These are phyloP conservation scores for Liasis olivaceus DNA, from an alignment of 2,797 vertebrate species.

Conservation along the genomic window DNA sequence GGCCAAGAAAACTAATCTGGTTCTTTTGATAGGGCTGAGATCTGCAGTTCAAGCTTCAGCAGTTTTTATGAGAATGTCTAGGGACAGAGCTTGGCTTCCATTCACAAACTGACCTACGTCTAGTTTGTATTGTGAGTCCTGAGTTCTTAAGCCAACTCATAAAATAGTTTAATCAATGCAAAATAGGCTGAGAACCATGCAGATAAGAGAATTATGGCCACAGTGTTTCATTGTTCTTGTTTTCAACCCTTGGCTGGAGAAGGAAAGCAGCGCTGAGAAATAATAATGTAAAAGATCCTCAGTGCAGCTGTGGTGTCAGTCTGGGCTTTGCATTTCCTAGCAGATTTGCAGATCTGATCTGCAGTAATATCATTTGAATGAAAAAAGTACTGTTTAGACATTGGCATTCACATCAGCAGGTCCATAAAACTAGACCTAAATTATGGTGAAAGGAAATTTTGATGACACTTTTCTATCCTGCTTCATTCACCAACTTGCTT, in stretches of 20 bases:
- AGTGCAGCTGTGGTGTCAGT: background rate
- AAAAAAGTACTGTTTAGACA: background rate
- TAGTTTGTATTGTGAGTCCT: conserved; percentile 32
- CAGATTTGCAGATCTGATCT: conserved; percentile 14
- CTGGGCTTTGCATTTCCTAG: conserved; percentile 9
- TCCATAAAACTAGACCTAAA: conserved; percentile 32
- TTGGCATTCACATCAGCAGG: background rate
- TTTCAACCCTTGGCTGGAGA: background rate
- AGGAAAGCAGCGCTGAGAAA: conserved; percentile 10
- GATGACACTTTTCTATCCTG: background rate
- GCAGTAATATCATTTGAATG: conserved; percentile 13
- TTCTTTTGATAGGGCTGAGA: conserved; percentile 14
- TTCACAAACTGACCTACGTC: conserved; percentile 23
- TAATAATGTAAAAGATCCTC: conserved; percentile 27
- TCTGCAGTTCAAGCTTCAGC: conserved; percentile 31
- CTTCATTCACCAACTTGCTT: conserved; percentile 1
- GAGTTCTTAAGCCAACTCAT: conserved; percentile 37
- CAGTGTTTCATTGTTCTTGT: conserved; percentile 10
- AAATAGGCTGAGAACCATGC: conserved; percentile 8
- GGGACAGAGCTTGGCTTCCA: conserved; percentile 29
- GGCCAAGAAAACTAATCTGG: conserved; percentile 3
- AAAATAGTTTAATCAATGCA: conserved; percentile 40
- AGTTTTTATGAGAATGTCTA: conserved; percentile 28
- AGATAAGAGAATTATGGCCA: conserved; percentile 22
- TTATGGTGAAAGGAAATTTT: conserved; percentile 11